Conservation (phyloP, 2,113 vertebrate genomes). For the Chrysochloris asiatica region DNA sequence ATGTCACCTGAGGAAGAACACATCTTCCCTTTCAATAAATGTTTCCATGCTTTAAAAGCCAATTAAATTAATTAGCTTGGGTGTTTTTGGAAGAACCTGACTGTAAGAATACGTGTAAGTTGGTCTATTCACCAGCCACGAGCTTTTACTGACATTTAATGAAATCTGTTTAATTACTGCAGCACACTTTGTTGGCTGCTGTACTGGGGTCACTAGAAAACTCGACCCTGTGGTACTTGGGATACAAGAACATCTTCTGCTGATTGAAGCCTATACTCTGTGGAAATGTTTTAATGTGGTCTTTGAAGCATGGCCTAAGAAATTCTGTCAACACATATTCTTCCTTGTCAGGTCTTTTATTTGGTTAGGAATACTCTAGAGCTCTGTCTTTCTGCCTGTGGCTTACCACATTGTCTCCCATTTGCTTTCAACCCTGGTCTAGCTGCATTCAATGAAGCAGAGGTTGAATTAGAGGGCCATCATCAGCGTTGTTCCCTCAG, state of each 20-base stretch:
- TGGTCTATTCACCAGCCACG: constrained; percentile 71
- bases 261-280: constrained; percentile 81
- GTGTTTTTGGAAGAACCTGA: constrained; percentile 79
- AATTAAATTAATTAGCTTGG: constrained; percentile 77
- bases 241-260: constrained; percentile 80
- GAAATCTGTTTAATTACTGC: constrained; percentile 84
- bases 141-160: constrained; percentile 80
- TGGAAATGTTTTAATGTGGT: constrained; percentile 75
- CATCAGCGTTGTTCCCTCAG: constrained; percentile 4
- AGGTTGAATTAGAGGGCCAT: constrained; percentile 38
- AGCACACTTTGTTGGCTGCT: constrained; percentile 72
- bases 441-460: constrained; percentile 44
- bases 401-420: constrained; percentile 29
- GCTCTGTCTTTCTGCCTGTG: constrained; percentile 31
- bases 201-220: constrained; percentile 75
- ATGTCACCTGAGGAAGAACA: constrained; percentile 53
- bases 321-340: constrained; percentile 66
- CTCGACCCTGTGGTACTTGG: constrained; percentile 62
- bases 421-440: constrained; percentile 47
- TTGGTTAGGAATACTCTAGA: constrained; percentile 61
- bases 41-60: constrained; percentile 75
- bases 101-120: constrained; percentile 80
- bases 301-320: constrained; percentile 81
- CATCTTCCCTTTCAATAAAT: constrained; percentile 53
- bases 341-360: constrained; percentile 64